Percentiles rank a stretch among this genome's conserved stretches.
These are phyloP conservation scores for Athripsodes cinereus DNA, from an alignment of 2,888 invertebrate genomes.

Conservation along the genomic window DNA sequence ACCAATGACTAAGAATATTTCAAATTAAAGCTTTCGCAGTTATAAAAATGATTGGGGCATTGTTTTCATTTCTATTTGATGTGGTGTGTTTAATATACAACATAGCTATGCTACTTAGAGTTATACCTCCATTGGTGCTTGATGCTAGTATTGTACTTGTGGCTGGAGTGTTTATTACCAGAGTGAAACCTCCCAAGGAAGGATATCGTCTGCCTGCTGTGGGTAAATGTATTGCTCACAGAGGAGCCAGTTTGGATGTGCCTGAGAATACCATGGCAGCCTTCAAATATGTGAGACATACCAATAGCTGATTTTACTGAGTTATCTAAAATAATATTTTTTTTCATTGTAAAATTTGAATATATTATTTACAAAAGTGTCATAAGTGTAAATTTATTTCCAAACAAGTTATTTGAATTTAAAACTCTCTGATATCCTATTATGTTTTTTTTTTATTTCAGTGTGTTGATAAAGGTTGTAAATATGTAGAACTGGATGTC, in stretches of 20 bases:
- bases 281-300: constrained; percentile 62
- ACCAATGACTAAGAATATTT: background rate
- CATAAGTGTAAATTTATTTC: too few species aligned
- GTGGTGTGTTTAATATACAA: background rate
- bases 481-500: constrained; percentile 73
- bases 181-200: background rate
- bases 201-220: background rate
- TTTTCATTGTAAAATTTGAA: too few species aligned
- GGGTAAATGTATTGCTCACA: constrained; percentile 57
- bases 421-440: too few species aligned
- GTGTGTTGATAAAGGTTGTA: constrained; percentile 67
- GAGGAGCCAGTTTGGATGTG: constrained; percentile 69
- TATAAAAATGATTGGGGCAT: background rate
- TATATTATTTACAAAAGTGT: too few species aligned
- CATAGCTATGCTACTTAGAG: background rate
- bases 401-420: too few species aligned
- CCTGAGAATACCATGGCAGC: constrained; percentile 76
- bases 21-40: background rate
- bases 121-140: constrained; percentile 7
- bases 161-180: constrained; percentile 8
- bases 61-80: background rate
- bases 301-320: too few species aligned
- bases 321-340: too few species aligned
- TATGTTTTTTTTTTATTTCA: constrained; percentile 14
- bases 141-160: background rate